Base-by-base conservation (phyloP, 2,797 vertebrate genomes). In the Buphagus erythrorhynchus region DNA sequence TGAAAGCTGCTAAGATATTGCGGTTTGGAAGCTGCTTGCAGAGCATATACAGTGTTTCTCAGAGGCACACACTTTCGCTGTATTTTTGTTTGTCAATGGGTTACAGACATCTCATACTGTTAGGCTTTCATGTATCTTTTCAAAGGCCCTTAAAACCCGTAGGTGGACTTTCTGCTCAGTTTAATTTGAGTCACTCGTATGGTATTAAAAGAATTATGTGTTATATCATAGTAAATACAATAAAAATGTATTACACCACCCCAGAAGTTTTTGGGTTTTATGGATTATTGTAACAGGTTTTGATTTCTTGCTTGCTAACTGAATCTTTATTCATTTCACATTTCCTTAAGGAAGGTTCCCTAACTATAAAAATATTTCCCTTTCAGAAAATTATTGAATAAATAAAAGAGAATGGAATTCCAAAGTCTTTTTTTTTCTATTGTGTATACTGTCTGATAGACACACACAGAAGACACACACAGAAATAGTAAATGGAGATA, bases 1-100 rank as follows among this genome's bases (percentile, higher is more conserved):
- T 67, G 97, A 96, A 96, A 95, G 82, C 90, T 94, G 82, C 72
- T 80, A 86, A 96, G 91, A 96, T 94, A 97, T 33, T 97, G 96
- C 81, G 96, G 95, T 95, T 98, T 98, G 93, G 89, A 97, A 97
- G 82, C 79, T 94, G 92, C 87, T 94, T 83, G 85, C 88, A 92
- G 65, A 90, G 36, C 3, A 0, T 54, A 26, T 71, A 80, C 58
- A 93, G 74, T 84, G 43, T 80, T 93, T 96, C 91, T 95, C 58
- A 52, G 66, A 61, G 68, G 58, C 18, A 16, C 57, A 85, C 10
- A 74, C 93, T 95, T 97, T 96, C 63, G 13, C 57, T 92, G 72
- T 73, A 58, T 80, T 80, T 86, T 89, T 69, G 51, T 92, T 93
- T 77, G 69, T 87, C 86, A 88, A 67, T 94, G 71, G 48, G 66